A percentile compares a stretch with the other conserved stretches of the same genome.
phyloP scores from a whole-genome alignment of 2,888 invertebrate genomes.

The Schrankia costaestrigalis region DNA sequence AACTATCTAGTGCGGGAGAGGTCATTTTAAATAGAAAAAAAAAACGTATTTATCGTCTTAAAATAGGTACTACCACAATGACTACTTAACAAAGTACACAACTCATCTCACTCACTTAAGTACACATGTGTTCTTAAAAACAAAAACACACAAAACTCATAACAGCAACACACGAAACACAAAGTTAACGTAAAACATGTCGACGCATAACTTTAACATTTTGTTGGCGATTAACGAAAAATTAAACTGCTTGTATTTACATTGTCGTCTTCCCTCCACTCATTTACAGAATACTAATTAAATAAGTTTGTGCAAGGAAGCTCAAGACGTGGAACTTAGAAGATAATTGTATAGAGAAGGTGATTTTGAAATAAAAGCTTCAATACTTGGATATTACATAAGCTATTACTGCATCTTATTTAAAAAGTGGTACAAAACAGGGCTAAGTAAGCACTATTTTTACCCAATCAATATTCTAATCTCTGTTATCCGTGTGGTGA shows the following conservation, averaged over 20 bases:
- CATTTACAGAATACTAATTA: slow-evolving; percentile 51
- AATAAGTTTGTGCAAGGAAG: slow-evolving; percentile 39
- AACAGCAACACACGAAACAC: slow-evolving; percentile 14
- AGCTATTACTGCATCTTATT: too few relatives aligned
- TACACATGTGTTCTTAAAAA: neutral
- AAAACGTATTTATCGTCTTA: too few relatives aligned
- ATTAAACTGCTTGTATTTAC: slow-evolving; percentile 42
- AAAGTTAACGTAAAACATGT: slow-evolving; percentile 31
- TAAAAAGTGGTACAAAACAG: too few relatives aligned
- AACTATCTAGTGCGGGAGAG: too few relatives aligned
- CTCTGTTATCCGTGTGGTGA: too few relatives aligned
- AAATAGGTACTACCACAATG: too few relatives aligned
- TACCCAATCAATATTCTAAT: too few relatives aligned
- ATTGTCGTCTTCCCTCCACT: slow-evolving; percentile 38
- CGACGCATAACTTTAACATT: slow-evolving; percentile 37
- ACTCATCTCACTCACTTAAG: too few relatives aligned
- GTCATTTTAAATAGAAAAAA: too few relatives aligned
- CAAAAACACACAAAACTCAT: neutral
- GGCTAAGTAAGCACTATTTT: too few relatives aligned
- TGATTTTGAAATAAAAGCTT: neutral
- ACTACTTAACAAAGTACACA: too few relatives aligned
- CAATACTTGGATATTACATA: neutral
- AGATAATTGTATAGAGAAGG: neutral
- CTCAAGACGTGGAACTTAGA: slow-evolving; percentile 5
- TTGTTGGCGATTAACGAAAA: slow-evolving; percentile 45